A percentile compares a stretch with the other conserved stretches of the same genome.
These are phyloP conservation scores for Sinopyrophorus schimmeli DNA, from an alignment of 2,888 invertebrate species.

Conservation along the genomic window DNA sequence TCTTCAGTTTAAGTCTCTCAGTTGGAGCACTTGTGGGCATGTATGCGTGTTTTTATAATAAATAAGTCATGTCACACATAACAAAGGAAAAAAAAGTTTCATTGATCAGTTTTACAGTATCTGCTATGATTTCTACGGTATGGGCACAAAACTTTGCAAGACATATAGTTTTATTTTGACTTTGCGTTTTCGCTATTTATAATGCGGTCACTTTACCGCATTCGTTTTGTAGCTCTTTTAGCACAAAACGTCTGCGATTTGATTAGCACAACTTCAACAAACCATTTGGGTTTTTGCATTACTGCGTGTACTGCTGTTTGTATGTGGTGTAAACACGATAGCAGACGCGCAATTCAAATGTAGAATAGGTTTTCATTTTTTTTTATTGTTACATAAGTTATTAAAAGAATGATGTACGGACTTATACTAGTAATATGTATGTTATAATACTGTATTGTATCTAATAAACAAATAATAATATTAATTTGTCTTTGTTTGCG, in stretches of 20 bases:
- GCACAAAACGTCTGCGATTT: slow-evolving; percentile 25
- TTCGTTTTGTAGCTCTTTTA: slow-evolving; percentile 20
- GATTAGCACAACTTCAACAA: slow-evolving; percentile 29
- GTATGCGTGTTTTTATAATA: slow-evolving; percentile 45
- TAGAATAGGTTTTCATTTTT: slow-evolving; percentile 51
- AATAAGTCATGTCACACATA: slow-evolving; percentile 44
- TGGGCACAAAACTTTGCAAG: slow-evolving; percentile 37
- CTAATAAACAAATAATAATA: slow-evolving; percentile 50
- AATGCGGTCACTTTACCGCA: slow-evolving; percentile 22
- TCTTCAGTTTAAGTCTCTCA: slow-evolving; percentile 28
- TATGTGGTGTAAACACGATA: slow-evolving; percentile 27
- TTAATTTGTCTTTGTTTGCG: slow-evolving; percentile 15
- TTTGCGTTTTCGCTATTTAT: slow-evolving; percentile 10
- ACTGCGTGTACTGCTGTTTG: slow-evolving; percentile 29
- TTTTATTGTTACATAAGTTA: slow-evolving; percentile 44
- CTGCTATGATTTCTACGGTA: slow-evolving; percentile 33
- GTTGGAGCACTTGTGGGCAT: slow-evolving; percentile 37
- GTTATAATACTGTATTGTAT: slow-evolving; percentile 56
- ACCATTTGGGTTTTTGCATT: slow-evolving; percentile 25
- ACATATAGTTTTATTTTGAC: slow-evolving; percentile 22
- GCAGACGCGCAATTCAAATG: slow-evolving; percentile 39
- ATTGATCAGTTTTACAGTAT: slow-evolving; percentile 38
- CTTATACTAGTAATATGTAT: slow-evolving; percentile 53
- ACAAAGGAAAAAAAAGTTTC: slow-evolving; percentile 39
- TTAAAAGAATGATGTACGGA: slow-evolving; percentile 52